Conservation (phyloP, 2,797 vertebrate species). For the Crenuchus spilurus region DNA sequence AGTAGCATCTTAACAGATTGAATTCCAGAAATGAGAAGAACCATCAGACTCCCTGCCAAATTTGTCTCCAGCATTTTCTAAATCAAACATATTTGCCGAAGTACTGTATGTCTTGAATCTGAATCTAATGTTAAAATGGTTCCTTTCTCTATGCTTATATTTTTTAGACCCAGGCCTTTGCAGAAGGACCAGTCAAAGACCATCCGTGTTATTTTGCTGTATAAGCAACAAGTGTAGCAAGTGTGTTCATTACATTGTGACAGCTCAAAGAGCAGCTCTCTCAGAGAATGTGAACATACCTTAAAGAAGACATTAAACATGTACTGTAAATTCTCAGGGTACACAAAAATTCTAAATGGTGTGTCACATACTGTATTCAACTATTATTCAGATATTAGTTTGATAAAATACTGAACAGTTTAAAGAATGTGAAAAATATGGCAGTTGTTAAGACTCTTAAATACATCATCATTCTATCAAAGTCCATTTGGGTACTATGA, state of each 20-base stretch:
- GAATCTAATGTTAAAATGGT: too few species aligned
- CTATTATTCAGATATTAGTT: not conserved
- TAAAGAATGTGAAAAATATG: not conserved
- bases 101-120: too few species aligned
- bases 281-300: not conserved
- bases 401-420: too few species aligned
- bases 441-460: not conserved
- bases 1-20: too few species aligned
- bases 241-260: not conserved
- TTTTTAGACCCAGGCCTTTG: too few species aligned
- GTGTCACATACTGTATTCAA: not conserved
- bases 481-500: not conserved
- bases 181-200: too few species aligned
- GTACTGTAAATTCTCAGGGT: not conserved
- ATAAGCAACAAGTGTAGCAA: constrained; percentile 12
- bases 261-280: not conserved
- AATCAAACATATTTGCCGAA: too few species aligned
- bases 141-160: too few species aligned
- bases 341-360: not conserved
- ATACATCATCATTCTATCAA: not conserved
- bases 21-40: too few species aligned
- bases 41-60: too few species aligned
- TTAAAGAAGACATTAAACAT: constrained; percentile 1
- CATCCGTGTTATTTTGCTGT: constrained; percentile 12
- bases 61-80: too few species aligned